Percentiles rank a stretch among this genome's conserved stretches.
Conservation (phyloP, 2,888 invertebrate species). For the Argyresthia albistria region DNA sequence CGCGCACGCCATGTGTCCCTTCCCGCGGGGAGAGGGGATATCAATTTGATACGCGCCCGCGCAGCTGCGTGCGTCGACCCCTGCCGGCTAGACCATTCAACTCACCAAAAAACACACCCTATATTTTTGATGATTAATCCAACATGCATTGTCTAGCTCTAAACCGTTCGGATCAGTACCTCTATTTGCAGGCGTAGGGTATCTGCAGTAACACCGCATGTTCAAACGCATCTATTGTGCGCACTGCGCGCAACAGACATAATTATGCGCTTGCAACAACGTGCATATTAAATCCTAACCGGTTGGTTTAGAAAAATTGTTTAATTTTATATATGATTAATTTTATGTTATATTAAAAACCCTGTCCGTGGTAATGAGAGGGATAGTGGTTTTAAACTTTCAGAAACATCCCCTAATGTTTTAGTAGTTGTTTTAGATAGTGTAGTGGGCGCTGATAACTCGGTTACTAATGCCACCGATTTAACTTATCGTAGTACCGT, state of each 20-base stretch:
- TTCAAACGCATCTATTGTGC: constrained; percentile 42
- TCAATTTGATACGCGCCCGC: constrained; percentile 61
- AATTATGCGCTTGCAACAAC: constrained; percentile 23
- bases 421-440: no score
- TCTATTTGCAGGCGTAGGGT: constrained; percentile 47
- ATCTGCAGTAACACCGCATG: constrained; percentile 41
- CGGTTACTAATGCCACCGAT: no score
- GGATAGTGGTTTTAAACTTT: no score
- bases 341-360: not conserved
- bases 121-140: constrained; percentile 58
- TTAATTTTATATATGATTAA: constrained; percentile 3
- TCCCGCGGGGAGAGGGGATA: constrained; percentile 24
- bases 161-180: constrained; percentile 22
- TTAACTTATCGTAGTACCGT: no score
- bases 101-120: constrained; percentile 43
- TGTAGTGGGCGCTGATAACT: no score
- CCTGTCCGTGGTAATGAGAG: no score
- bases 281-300: constrained; percentile 13
- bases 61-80: constrained; percentile 64
- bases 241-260: constrained; percentile 7
- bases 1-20: constrained; percentile 35
- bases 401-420: no score
- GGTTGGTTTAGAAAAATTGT: constrained; percentile 17
- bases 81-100: constrained; percentile 24
- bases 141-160: constrained; percentile 51